Conservation (phyloP, 1,140 invertebrate genomes). For the Drosophila ananassae region DNA sequence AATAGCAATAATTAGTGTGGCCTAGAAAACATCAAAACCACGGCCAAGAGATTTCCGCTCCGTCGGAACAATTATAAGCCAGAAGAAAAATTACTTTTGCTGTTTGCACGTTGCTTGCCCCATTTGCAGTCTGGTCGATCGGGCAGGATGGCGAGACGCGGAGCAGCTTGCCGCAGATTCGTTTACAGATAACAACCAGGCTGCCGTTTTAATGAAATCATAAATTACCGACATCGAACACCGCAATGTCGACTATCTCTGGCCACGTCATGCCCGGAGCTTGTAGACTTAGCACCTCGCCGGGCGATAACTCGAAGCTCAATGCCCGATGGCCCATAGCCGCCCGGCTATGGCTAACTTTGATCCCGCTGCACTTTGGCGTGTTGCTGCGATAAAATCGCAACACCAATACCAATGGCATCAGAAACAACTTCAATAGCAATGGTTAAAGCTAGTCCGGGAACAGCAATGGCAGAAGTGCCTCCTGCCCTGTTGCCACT, state of each 20-base stretch:
- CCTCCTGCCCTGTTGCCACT: slow-evolving; percentile 30
- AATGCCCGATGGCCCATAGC: slow-evolving; percentile 17
- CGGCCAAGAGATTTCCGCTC: slow-evolving; percentile 67
- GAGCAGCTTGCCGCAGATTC: slow-evolving; percentile 61
- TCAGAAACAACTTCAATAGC: not conserved
- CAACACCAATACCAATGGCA: not conserved
- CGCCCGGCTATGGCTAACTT: slow-evolving; percentile 54
- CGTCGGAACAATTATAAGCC: slow-evolving; percentile 70
- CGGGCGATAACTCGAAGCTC: slow-evolving; percentile 44
- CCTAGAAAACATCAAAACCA: slow-evolving; percentile 77
- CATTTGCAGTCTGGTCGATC: slow-evolving; percentile 51
- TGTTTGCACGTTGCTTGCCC: slow-evolving; percentile 76
- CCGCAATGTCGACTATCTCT: slow-evolving; percentile 51
- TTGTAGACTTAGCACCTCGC: slow-evolving; percentile 76
- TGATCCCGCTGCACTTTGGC: slow-evolving; percentile 75
- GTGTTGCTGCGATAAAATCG: slow-evolving; percentile 75
- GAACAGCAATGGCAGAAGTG: slow-evolving; percentile 33
- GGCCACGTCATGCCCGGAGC: slow-evolving; percentile 59
- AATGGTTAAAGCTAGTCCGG: slow-evolving; percentile 5
- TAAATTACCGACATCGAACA: slow-evolving; percentile 79
- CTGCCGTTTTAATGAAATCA: slow-evolving; percentile 83
- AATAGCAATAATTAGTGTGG: slow-evolving; percentile 82
- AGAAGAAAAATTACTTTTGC: slow-evolving; percentile 76
- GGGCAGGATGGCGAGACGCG: not conserved
- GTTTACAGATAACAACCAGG: slow-evolving; percentile 73